Base-by-base conservation (phyloP, 2,797 vertebrate genomes). In the Eutrigla gurnardus region DNA sequence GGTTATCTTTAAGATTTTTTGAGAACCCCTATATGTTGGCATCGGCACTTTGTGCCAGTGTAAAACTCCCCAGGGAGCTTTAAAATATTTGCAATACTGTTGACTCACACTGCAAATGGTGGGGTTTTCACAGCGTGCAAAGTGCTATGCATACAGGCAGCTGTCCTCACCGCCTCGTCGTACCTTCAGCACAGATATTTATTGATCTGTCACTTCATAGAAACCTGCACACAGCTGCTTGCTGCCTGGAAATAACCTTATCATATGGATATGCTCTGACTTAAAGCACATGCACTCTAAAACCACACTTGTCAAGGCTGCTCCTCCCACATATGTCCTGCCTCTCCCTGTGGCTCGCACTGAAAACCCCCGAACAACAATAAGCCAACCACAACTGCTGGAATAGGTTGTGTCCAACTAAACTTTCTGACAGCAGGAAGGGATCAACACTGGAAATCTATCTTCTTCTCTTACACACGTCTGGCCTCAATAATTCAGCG, bases 401-500 rank as follows among this genome's bases (percentile, higher is more conserved):
- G 64, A 80, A 78, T 78, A 65, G 86, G 67, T 87, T 39, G 4
- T 87, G 87, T 90, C 82, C 89, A 76, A 86, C 86, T 85, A 75
- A 92, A 92, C 88, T 90, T 89, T 86, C 60, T 89, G 87, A 90
- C 91, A 89, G 82, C 85, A 68, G 83, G 82, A 82, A 79, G 80
- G 78, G 84, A 90, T 90, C 89, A 78, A 74, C 85, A 59, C 59
- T 78, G 77, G 84, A 86, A 87, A 91, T 88, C 72, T 84, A 78
- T 86, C 81, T 88, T 75, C 77, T 83, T 80, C 84, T 89, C 72
- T 73, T 68, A 86, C 85, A 87, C 82, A 83, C 77, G 54, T 88
- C 77, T 70, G 75, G 71, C 68, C 83, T 91, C 83, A 92, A 93
- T 92, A 88, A 92, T 92, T 93, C 83, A 93, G 75, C 11, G 45